Base-by-base conservation (phyloP, 2,797 vertebrate species). In the Falco concolor region DNA sequence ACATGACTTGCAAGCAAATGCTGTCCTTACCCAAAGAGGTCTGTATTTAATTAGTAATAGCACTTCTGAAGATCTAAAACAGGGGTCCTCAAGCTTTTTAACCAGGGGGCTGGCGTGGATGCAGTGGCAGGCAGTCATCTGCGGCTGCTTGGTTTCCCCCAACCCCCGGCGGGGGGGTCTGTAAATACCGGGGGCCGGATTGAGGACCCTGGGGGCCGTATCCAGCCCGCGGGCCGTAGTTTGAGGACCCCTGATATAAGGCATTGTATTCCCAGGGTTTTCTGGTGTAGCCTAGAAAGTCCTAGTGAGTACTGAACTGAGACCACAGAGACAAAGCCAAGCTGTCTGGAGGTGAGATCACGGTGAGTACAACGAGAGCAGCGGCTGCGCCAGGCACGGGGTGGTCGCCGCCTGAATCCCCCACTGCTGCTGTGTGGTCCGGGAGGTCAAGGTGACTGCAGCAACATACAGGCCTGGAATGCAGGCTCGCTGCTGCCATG, bases 401-500 rank as follows among this genome's bases (percentile, higher is more conserved):
- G 10, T 3, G 4, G n/a, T 63, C 1, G 1, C 40, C 54, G 28
- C 53, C 47, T 3, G 0, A 77, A 15, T 14, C 9, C 30, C 2
- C 5, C 23, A 13, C 16, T 3, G 2, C 68, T 14, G 10, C 13
- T 7, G 28, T 1, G 0, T n/a, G n/a, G 32, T n/a, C 16, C 14
- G 27, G 25, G 14, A 60, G 16, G 9, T 65, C n/a, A 28, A 47
- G 47, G 18, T 23, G 57, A 36, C 8, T 22, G 38, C 47, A 65
- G 53, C 30, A 52, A 30, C n/a, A 50, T 34, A n/a, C 17, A 3
- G 19, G 27, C n/a, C 69, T n/a, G 24, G 54, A 34, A 34, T 38
- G 24, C 34, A 10, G 36, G 32, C 60, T 60, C 2, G 2, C 22
- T 4, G 10, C 34, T 57, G 34, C 20, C 12, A 2, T 15, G 13